Base-by-base conservation (phyloP, 1,140 invertebrate species). In the Microplitis mediator region DNA sequence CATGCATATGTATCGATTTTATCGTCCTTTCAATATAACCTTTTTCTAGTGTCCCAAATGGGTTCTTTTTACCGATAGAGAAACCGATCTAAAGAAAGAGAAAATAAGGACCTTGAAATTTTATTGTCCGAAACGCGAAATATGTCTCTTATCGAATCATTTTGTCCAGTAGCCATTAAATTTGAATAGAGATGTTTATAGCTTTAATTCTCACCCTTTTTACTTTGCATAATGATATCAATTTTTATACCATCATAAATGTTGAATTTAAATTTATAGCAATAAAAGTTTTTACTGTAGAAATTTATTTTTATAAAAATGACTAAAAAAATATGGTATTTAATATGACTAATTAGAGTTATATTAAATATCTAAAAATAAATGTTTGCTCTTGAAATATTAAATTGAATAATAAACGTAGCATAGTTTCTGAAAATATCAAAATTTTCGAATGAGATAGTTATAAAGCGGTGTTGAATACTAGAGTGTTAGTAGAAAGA, bases 1-100 rank as follows among this genome's bases (percentile, higher is more conserved):
- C 63, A 61, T 62, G n/a, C 69, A 62, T 62, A 71, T 71, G 69
- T 71, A 71, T 71, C 62, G 69, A 65, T 71, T 65, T 71, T 65
- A 71, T 64, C 39, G 69, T 71, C 52, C 52, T 71, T 71, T 52
- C 39, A 50, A 39, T 32, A 60, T 52, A 32, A 32, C 58, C 54
- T 69, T 56, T 68, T 23, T 54, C 52, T 58, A 52, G 51, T 31
- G 11, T 8, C 52, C 62, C 35, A 71, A 71, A 71, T 45, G 61
- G 62, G 51, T 62, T 56, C 50, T 64, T 65, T 65, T 50, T 50
- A 14, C 3, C 61, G 23, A 51, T 11, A 45, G 39, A 11, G 52
- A n/a, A 54, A 54, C 16, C 11, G 52, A 54, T 11, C 5, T 11
- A 54, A 54, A 54, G 14, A n/a, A 1, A 54, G 16, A 54, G 52